These are phyloP conservation scores for Sesia bembeciformis DNA, from an alignment of 2,888 invertebrate species.

Conservation along the genomic window DNA sequence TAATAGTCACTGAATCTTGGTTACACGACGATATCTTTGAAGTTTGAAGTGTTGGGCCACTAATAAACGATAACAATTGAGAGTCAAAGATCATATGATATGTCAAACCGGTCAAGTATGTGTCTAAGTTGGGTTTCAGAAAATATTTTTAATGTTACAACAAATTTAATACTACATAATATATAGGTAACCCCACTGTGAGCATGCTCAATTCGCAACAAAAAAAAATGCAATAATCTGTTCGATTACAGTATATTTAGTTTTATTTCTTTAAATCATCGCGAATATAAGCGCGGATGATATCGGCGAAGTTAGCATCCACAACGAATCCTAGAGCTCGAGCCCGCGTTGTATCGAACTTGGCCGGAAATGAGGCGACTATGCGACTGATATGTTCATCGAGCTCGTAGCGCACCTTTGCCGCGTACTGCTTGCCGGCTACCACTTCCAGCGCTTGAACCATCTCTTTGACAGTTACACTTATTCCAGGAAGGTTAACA, in stretches of 20 bases:
- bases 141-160: too few relatives aligned
- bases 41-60: too few relatives aligned
- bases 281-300: slow-evolving; percentile 35
- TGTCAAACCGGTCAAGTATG: too few relatives aligned
- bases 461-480: slow-evolving; percentile 38
- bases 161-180: too few relatives aligned
- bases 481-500: slow-evolving; percentile 45
- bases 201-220: too few relatives aligned
- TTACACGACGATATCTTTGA: too few relatives aligned
- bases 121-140: too few relatives aligned
- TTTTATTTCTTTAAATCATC: slow-evolving; percentile 13
- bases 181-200: too few relatives aligned
- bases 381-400: slow-evolving; percentile 35
- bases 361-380: slow-evolving; percentile 38
- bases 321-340: slow-evolving; percentile 39
- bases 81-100: too few relatives aligned
- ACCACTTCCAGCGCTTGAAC: slow-evolving; percentile 32
- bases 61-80: too few relatives aligned
- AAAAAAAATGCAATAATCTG: too few relatives aligned
- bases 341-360: slow-evolving; percentile 40
- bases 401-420: slow-evolving; percentile 29
- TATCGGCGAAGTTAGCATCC: slow-evolving; percentile 36
- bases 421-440: slow-evolving; percentile 34
- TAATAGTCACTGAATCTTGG: too few relatives aligned
- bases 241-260: neutral